Evolutionary conservation across 2,888 invertebrate species (phyloP), one percentile per base, ranked within the genome.

Genomic region (Aricia artaxerxes): DNA sequence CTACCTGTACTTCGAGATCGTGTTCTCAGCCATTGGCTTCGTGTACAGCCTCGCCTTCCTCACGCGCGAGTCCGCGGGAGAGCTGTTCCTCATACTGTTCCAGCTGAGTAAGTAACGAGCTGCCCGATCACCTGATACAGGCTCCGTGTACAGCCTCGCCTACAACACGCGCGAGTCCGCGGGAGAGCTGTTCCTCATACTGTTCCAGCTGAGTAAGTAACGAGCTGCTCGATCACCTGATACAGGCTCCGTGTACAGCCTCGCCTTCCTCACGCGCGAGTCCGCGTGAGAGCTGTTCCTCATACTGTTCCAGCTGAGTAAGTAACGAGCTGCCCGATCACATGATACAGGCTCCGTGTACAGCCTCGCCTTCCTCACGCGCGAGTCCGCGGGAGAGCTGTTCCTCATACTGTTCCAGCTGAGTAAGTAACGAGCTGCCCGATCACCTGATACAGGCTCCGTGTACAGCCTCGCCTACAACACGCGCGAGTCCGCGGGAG

Each of bases 1-100:
- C 13, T 94, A 92, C 85, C 85, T 94, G 79, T 92, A 93, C 88
- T 94, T 94, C 85, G 92, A 93, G 88, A 91, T 94, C 64, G 87
- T 89, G 3, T 93, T 93, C 86, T 90, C 93, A 0, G 83, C 89
- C 82, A 86, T 93, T 80, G 93, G 93, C 0, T 91, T 94, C 84
- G 82, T 90, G 69, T 93, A 92, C 87, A 91, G 93, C 83, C 82
- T 94, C 78, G 92, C 90, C 3, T 93, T 91, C 87, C 87, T 94
- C 83, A 90, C 88, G 80, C 86, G 84, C 80, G 93, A 94, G 86
- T 88, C 90, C 0, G 91, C 92, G 81, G 89, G 91, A 78, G 94
- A 94, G 80, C 86, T 94, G 77, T 92, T 94, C 88, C 85, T 94
- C 1, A 88, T 94, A 78, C 86, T 94, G 1, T 92, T 92, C 87